These are phyloP conservation scores for Alsophila aescularia DNA, from an alignment of 2,888 invertebrate genomes.

Conservation along the genomic window DNA sequence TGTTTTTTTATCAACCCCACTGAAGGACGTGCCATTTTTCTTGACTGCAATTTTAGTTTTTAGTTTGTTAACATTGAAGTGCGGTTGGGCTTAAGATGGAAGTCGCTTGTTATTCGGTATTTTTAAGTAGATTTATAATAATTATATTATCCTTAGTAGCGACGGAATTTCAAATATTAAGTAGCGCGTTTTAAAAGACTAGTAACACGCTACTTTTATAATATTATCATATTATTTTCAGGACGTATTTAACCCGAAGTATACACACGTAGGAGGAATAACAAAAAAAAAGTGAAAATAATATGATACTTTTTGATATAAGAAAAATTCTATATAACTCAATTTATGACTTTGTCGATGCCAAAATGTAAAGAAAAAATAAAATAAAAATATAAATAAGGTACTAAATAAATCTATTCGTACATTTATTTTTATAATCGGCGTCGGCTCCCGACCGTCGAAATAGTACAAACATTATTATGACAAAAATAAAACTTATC, in stretches of 20 bases:
- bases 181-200: conserved; percentile 58
- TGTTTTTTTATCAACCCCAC: no score
- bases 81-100: conserved; percentile 20
- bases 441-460: neutral
- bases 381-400: conserved; percentile 14
- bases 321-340: conserved; percentile 48
- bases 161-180: conserved; percentile 47
- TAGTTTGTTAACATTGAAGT: neutral
- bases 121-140: conserved; percentile 18
- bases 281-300: conserved; percentile 34
- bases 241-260: conserved; percentile 58
- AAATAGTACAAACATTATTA: conserved; percentile 51
- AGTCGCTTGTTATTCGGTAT: conserved; percentile 11
- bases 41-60: neutral
- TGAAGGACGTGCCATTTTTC: conserved; percentile 4
- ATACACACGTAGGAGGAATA: conserved; percentile 43
- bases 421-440: conserved; percentile 10
- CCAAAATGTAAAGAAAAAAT: conserved; percentile 35
- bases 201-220: conserved; percentile 49
- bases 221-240: conserved; percentile 42
- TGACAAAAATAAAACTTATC: conserved; percentile 42
- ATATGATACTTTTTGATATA: conserved; percentile 44
- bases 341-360: conserved; percentile 58
- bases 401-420: conserved; percentile 38
- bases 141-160: conserved; percentile 30